phyloP scores from a whole-genome alignment of 2,797 vertebrate species.

The Tadarida brasiliensis region DNA sequence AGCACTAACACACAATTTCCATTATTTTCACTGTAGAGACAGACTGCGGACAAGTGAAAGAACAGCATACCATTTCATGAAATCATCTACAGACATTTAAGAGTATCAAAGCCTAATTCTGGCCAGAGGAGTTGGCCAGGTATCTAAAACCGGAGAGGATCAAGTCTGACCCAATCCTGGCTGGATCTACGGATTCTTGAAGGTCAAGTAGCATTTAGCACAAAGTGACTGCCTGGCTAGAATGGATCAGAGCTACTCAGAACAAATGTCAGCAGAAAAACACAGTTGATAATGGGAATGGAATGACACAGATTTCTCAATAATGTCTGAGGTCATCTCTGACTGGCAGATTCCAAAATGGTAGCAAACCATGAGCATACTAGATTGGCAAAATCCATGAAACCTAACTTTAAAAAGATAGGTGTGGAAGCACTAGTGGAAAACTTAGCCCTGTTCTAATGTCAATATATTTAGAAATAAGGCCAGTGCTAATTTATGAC shows the following conservation, averaged over 20 bases:
- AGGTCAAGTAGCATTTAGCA: slow-evolving; percentile 73
- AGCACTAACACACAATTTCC: background rate
- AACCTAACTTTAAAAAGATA: slow-evolving; percentile 60
- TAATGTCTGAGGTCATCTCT: slow-evolving; percentile 61
- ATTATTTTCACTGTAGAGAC: slow-evolving; percentile 23
- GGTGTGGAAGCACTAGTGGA: slow-evolving; percentile 33
- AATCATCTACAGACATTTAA: slow-evolving; percentile 41
- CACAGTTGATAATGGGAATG: slow-evolving; percentile 27
- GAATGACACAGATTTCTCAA: slow-evolving; percentile 65
- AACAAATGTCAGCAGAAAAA: slow-evolving; percentile 41
- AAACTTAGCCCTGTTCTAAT: slow-evolving; percentile 28
- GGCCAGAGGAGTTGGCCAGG: slow-evolving; percentile 58
- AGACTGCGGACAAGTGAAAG: slow-evolving; percentile 16
- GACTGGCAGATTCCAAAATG: slow-evolving; percentile 61
- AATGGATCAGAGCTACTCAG: slow-evolving; percentile 27
- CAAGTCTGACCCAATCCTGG: slow-evolving; percentile 61
- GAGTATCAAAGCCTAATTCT: slow-evolving; percentile 30
- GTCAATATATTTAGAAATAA: slow-evolving; percentile 64
- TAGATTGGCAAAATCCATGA: slow-evolving; percentile 39
- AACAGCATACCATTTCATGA: background rate
- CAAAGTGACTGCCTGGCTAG: slow-evolving; percentile 46
- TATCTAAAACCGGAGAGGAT: slow-evolving; percentile 57
- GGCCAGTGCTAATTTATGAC: slow-evolving; percentile 56
- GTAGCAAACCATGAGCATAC: slow-evolving; percentile 62
- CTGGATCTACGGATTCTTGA: slow-evolving; percentile 61